Percentiles rank a stretch among this genome's conserved stretches.
These are phyloP conservation scores for Leptopilina clavipes DNA, from an alignment of 1,140 invertebrate species.

Conservation along the genomic window DNA sequence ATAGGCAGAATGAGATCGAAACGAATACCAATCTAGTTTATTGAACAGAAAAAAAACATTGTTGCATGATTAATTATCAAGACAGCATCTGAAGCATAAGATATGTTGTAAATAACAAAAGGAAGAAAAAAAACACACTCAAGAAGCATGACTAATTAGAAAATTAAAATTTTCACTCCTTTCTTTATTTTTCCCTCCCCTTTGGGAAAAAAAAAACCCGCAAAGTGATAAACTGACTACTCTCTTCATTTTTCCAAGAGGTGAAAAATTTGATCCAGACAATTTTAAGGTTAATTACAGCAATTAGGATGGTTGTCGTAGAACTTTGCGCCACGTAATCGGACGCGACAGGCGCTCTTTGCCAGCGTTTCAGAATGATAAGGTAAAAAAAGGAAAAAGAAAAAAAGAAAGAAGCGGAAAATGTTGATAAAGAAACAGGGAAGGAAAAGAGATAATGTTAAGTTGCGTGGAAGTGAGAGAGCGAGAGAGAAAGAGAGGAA, in stretches of 20 bases:
- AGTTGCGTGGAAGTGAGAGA: too few relatives aligned
- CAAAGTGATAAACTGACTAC: neutral
- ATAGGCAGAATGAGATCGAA: neutral
- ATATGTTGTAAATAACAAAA: neutral
- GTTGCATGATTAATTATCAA: slow-evolving; percentile 9
- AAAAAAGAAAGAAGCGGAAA: too few relatives aligned
- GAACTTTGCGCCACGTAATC: slow-evolving; percentile 3
- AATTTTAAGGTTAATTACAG: slow-evolving; percentile 58
- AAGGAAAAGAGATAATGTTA: slow-evolving; percentile 14
- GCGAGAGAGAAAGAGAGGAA: slow-evolving; percentile 19
- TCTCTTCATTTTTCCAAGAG: neutral
- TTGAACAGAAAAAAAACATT: neutral
- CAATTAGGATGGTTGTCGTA: slow-evolving; percentile 40
- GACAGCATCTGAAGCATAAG: neutral
- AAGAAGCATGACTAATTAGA: neutral
- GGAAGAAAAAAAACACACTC: too few relatives aligned
- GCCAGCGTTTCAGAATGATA: slow-evolving; percentile 9
- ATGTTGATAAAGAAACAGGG: neutral
- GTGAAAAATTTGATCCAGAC: slow-evolving; percentile 49
- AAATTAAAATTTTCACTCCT: neutral
- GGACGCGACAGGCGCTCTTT: slow-evolving; percentile 21
- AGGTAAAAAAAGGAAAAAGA: neutral
- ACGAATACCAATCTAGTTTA: neutral
- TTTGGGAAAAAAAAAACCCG: neutral
- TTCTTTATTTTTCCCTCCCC: too few relatives aligned